Evolutionary conservation across 2,797 vertebrate genomes (phyloP), one percentile per base, ranked within the genome.

Genomic region (Sebastolobus altivelis): DNA sequence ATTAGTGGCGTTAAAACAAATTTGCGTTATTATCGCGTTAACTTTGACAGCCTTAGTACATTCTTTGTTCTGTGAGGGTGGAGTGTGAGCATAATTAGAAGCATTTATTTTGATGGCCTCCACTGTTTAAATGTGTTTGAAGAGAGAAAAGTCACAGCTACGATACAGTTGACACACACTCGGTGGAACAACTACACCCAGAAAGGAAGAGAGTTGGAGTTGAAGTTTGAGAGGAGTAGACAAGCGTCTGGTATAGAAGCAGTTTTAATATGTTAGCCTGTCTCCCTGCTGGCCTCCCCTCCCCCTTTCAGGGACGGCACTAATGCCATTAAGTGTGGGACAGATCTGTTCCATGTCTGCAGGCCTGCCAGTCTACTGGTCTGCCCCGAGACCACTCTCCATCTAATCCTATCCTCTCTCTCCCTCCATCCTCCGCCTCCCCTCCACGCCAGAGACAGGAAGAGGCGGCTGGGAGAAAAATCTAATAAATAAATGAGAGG

Each of bases 401-500:
- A 89, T 94, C 95, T 96, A 96, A 96, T 96, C 95, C 95, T 94
- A 95, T 96, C 95, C 95, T 93, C 90, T 90, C 86, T 88, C 89
- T 93, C 91, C 90, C 93, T 91, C 93, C 82, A 85, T 91, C 92
- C 90, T 90, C 92, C 85, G 75, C 88, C 92, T 93, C 92, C 89
- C 91, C 92, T 90, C 93, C 90, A 92, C 87, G 86, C 93, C 91
- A 95, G 95, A 96, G 95, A 96, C 95, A 96, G 95, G 95, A 96
- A 96, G 96, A 95, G 94, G 94, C 94, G 94, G 94, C 91, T 91
- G 89, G 93, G 94, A 94, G 94, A 94, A 94, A 94, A 95, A 95
- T 95, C 95, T 96, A 96, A 96, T 96, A 96, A 96, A 96, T 96
- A 96, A 96, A 96, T 96, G 95, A 96, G 95, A 96, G 95, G 95